These are phyloP conservation scores for Harpegnathos saltator DNA, from an alignment of 1,140 invertebrate genomes.

Conservation along the genomic window DNA sequence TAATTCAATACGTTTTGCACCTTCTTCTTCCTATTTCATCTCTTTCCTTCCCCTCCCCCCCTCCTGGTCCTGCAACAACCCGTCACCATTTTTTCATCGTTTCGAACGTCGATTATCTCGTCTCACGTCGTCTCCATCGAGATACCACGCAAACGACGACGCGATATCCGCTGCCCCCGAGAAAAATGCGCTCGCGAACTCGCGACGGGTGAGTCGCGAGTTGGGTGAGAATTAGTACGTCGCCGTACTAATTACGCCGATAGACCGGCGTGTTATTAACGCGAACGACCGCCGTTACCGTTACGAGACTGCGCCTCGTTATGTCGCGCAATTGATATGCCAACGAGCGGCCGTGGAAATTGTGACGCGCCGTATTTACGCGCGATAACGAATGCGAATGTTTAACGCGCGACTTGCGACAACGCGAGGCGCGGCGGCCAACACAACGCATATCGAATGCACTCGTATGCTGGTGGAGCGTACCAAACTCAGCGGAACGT, in stretches of 20 bases:
- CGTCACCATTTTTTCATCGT: too few species aligned
- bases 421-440: not conserved
- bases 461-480: too few species aligned
- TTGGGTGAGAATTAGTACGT: too few species aligned
- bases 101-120: not conserved
- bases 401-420: constrained; percentile 29
- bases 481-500: too few species aligned
- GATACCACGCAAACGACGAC: too few species aligned
- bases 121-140: too few species aligned
- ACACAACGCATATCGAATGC: too few species aligned
- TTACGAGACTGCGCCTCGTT: constrained; percentile 30
- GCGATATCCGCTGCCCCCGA: too few species aligned
- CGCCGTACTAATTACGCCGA: constrained; percentile 28
- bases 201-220: too few species aligned
- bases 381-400: constrained; percentile 16
- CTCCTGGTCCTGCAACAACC: too few species aligned
- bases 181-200: too few species aligned
- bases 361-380: constrained; percentile 11
- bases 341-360: constrained; percentile 36
- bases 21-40: not conserved
- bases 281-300: constrained; percentile 19
- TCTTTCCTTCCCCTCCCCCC: not conserved
- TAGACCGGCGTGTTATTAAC: constrained; percentile 49
- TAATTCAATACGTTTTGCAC: constrained; percentile 5
- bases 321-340: constrained; percentile 43